A percentile compares a stretch with the other conserved stretches of the same genome.
phyloP scores from a whole-genome alignment of 2,113 vertebrate species.

The Agelaius tricolor region DNA sequence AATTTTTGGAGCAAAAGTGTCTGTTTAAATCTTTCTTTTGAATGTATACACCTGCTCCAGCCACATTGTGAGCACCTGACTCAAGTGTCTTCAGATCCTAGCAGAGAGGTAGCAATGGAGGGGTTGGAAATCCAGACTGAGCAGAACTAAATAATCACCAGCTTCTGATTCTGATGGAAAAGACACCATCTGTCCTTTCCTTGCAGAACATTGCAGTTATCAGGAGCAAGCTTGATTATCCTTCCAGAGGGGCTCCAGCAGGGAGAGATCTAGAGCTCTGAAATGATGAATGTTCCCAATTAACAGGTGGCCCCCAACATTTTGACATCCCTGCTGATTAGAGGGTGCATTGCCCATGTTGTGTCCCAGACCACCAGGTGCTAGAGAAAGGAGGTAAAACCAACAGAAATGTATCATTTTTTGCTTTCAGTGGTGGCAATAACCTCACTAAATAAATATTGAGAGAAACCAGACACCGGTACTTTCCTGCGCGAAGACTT shows the following conservation, averaged over 20 bases:
- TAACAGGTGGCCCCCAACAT: neutral
- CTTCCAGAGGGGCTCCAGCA: neutral
- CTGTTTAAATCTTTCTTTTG: neutral
- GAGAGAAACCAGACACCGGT: neutral
- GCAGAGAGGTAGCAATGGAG: neutral
- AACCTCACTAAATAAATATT: slow-evolving; percentile 17
- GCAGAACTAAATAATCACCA: neutral
- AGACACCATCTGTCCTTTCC: neutral
- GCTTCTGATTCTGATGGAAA: neutral
- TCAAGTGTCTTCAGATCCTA: neutral
- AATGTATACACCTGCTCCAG: neutral
- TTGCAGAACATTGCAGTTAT: neutral
- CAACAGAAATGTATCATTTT: neutral
- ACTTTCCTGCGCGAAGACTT: neutral
- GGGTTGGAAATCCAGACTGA: neutral
- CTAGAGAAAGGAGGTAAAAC: neutral
- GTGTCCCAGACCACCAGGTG: neutral
- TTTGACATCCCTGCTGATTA: neutral
- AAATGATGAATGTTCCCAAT: neutral
- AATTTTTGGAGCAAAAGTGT: neutral
- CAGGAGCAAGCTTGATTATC: neutral
- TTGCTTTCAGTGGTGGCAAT: neutral
- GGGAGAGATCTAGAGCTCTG: neutral
- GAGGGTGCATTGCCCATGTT: neutral
- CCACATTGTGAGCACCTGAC: neutral